A percentile compares a stretch with the other conserved stretches of the same genome.
Conservation (phyloP, 2,113 vertebrate genomes). For the Rattus rattus region DNA sequence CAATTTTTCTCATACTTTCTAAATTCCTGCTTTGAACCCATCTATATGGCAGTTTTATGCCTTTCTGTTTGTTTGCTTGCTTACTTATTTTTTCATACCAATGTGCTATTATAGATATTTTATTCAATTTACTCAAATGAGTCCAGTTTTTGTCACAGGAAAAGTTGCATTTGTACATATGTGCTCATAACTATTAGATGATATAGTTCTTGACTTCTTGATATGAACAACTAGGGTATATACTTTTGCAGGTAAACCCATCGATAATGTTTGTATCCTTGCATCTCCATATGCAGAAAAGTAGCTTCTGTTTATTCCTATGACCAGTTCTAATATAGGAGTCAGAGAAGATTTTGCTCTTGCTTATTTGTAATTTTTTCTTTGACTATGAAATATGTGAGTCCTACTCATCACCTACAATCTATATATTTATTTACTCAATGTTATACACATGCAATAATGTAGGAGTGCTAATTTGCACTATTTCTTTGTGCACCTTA, state of each 20-base stretch:
- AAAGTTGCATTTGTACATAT: not conserved
- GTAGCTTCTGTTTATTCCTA: fast-evolving
- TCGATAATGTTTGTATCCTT: not conserved
- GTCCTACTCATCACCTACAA: not conserved
- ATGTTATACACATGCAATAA: not conserved
- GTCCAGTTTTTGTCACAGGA: not conserved
- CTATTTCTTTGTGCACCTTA: not conserved
- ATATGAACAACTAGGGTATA: too few species aligned
- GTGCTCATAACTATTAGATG: not conserved
- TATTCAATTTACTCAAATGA: not conserved
- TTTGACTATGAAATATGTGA: not conserved
- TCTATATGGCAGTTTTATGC: not conserved
- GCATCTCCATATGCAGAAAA: not conserved
- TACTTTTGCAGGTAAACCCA: not conserved
- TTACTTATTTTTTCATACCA: not conserved
- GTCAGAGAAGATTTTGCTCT: not conserved
- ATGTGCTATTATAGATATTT: not conserved
- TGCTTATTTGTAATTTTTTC: not conserved
- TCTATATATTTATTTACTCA: not conserved
- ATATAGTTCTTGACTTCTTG: not conserved
- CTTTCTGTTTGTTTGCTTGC: not conserved
- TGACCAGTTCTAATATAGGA: too few species aligned
- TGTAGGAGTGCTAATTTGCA: not conserved
- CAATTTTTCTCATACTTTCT: not conserved
- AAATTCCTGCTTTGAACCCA: not conserved